A percentile compares a stretch with the other conserved stretches of the same genome.
phyloP scores from a whole-genome alignment of 2,888 invertebrate genomes.

The Himalopsyche anomala region DNA sequence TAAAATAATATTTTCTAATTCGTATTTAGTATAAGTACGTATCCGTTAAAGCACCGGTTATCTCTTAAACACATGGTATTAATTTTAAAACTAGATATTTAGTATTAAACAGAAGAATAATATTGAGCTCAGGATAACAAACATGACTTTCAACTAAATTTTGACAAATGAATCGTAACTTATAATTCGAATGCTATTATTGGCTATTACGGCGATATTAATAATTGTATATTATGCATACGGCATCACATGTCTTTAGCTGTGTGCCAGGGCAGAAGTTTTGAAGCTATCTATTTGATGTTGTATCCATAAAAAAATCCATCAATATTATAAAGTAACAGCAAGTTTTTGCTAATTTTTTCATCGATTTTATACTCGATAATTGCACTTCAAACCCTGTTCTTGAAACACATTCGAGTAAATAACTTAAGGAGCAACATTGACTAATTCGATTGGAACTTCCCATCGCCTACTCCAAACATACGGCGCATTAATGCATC shows the following conservation, averaged over 20 bases:
- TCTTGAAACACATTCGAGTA: background rate
- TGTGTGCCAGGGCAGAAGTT: too few species aligned
- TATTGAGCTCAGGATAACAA: background rate
- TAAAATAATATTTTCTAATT: background rate
- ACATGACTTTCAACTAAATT: background rate
- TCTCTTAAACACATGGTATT: background rate
- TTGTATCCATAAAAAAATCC: too few species aligned
- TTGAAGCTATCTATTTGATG: too few species aligned
- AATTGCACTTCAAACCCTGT: slow-evolving; percentile 9
- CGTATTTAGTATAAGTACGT: slow-evolving; percentile 11
- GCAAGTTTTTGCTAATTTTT: too few species aligned
- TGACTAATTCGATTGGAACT: slow-evolving; percentile 77
- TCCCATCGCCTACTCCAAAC: slow-evolving; percentile 76
- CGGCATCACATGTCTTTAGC: too few species aligned
- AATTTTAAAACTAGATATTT: background rate
- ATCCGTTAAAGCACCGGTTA: slow-evolving; percentile 11
- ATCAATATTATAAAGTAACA: too few species aligned
- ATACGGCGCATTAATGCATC: slow-evolving; percentile 76
- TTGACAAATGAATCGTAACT: background rate
- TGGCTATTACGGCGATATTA: background rate
- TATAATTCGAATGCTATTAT: too few species aligned
- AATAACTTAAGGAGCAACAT: slow-evolving; percentile 72
- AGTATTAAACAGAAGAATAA: background rate
- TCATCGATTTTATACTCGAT: background rate
- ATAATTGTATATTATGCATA: background rate